These are phyloP conservation scores for Sparus aurata DNA, from an alignment of 2,797 vertebrate genomes.

Conservation along the genomic window DNA sequence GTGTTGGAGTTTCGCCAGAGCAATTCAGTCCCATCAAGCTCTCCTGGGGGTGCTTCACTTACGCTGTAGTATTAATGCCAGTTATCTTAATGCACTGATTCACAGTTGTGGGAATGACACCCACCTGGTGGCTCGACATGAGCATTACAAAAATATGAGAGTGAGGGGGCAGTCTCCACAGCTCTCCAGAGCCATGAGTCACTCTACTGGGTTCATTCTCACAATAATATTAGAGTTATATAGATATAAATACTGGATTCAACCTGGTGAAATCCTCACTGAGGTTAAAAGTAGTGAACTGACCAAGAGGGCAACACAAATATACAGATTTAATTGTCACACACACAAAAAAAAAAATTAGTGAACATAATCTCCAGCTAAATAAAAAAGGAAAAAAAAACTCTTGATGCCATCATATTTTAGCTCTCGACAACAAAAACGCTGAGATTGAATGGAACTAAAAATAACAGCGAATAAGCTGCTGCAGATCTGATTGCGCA, in stretches of 20 bases:
- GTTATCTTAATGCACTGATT: conserved; percentile 2
- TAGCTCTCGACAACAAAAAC: no score
- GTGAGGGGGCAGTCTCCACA: background rate
- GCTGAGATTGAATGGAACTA: background rate
- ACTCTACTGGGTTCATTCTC: conserved; percentile 2
- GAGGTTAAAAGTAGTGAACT: no score
- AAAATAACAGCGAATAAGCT: background rate
- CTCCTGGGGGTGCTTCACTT: conserved; percentile 14
- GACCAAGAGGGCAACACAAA: no score
- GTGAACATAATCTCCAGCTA: no score
- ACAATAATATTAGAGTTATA: background rate
- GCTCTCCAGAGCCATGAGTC: background rate
- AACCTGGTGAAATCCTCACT: no score
- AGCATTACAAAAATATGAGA: conserved; percentile 61
- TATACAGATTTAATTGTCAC: no score
- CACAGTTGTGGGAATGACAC: conserved; percentile 32
- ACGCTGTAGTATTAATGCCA: conserved; percentile 22
- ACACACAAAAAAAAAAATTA: no score
- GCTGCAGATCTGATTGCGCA: background rate
- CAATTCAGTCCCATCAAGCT: conserved; percentile 7
- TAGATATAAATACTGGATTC: no score
- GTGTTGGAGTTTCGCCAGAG: background rate
- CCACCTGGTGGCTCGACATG: conserved; percentile 66
- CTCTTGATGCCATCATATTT: no score
- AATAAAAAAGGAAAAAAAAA: no score